These are phyloP conservation scores for Noctua pronuba DNA, from an alignment of 2,888 invertebrate species.

Conservation along the genomic window DNA sequence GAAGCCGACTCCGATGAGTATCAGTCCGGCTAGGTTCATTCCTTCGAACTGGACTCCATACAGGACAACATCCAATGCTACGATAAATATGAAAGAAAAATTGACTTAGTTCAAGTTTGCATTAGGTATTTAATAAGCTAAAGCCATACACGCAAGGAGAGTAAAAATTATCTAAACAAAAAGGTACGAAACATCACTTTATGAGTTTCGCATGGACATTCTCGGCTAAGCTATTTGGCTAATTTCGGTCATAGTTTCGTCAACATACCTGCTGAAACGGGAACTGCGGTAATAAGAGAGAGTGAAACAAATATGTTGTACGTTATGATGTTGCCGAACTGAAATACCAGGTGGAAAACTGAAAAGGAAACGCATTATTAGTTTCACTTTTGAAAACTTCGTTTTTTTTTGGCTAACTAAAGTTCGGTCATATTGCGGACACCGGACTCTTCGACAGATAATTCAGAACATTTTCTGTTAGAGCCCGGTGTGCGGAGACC, in stretches of 20 bases:
- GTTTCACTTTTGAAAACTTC: neutral
- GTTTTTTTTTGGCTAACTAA: neutral
- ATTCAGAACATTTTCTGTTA: neutral
- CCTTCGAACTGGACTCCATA: constrained; percentile 97
- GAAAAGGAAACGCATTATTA: constrained; percentile 71
- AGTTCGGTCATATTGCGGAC: neutral
- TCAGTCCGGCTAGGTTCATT: constrained; percentile 98
- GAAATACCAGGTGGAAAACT: constrained; percentile 98
- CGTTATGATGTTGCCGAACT: constrained; percentile 98
- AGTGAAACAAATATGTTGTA: constrained; percentile 98
- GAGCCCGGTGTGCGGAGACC: neutral
- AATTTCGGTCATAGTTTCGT: neutral
- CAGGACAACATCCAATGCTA: constrained; percentile 96
- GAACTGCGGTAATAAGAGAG: constrained; percentile 98
- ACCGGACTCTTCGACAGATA: neutral
- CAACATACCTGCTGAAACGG: constrained; percentile 96
- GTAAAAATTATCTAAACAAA: neutral
- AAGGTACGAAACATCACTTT: neutral
- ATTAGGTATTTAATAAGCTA: neutral
- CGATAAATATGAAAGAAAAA: constrained; percentile 51
- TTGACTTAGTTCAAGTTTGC: neutral
- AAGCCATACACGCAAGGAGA: neutral
- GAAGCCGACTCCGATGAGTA: constrained; percentile 97
- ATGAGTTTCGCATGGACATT: neutral
- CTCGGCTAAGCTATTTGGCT: neutral